Evolutionary conservation across 1,140 invertebrate species (phyloP), one percentile per base, ranked within the genome.

Genomic region (Tetramorium alpestre): DNA sequence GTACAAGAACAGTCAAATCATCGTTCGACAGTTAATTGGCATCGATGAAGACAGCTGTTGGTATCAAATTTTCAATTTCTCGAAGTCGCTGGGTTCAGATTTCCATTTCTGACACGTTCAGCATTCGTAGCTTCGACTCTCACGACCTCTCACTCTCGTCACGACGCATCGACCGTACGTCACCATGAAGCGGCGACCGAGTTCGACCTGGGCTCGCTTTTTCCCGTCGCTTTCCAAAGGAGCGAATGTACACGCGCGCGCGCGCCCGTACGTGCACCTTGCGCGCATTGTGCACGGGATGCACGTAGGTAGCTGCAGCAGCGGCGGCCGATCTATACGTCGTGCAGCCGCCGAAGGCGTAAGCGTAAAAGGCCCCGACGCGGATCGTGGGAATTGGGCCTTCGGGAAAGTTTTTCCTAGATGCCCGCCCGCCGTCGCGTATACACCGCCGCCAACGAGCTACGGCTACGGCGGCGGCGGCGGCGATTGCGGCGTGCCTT

Each of bases 341-440:
- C 60, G 38, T 82, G 67, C 65, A 1, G 65, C 41, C 58, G 72
- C 65, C 47, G 77, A 47, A 33, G 47, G 65, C 41, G 41, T 47
- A 80, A 33, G 77, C 65, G 67, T 73, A 87, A 44, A n/a, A 77
- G 77, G 51, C 41, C 8, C 25, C 72, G 54, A 84, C 69, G 44
- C 41, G 86, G 87, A 85, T 73, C 91, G 91, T 92, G 92, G 90
- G 92, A 92, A 92, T 82, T 88, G 89, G 90, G 89, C 60, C 78
- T 88, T 73, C 85, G 85, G 84, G 85, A 91, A 90, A 90, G 85
- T 89, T 90, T 89, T 91, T 90, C 65, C 81, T 72, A 13, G 67
- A 41, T 38, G 33, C 60, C 58, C 49, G 80, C 51, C 77, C 60
- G 47, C 10, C 77, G 44, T 44, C 77, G 38, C 18, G 18, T 10